Conservation (phyloP, 1,140 invertebrate genomes). For the Eupristina koningsbergeri region DNA sequence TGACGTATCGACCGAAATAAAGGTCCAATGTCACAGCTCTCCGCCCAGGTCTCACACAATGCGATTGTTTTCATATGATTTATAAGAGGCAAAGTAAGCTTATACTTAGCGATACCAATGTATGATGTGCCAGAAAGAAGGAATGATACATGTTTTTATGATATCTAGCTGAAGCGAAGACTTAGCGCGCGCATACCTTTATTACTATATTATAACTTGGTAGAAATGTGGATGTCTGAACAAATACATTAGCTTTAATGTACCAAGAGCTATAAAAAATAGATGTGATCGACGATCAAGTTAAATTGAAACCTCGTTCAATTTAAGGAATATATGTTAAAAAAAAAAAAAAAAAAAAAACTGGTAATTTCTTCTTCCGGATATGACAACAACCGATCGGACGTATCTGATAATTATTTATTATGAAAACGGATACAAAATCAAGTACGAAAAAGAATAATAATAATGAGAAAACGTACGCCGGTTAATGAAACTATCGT, state of each 20-base stretch:
- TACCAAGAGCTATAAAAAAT: slow-evolving; percentile 71
- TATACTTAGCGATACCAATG: slow-evolving; percentile 74
- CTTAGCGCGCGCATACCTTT: slow-evolving; percentile 73
- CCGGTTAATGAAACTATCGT: slow-evolving; percentile 66
- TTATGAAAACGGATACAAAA: slow-evolving; percentile 61
- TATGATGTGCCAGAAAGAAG: slow-evolving; percentile 73
- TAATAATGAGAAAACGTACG: slow-evolving; percentile 60
- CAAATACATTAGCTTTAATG: slow-evolving; percentile 74
- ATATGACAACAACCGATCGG: slow-evolving; percentile 74
- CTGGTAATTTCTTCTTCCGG: slow-evolving; percentile 70
- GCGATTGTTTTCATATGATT: slow-evolving; percentile 66
- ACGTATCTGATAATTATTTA: slow-evolving; percentile 72
- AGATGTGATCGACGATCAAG: slow-evolving; percentile 65
- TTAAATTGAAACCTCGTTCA: slow-evolving; percentile 61
- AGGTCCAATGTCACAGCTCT: slow-evolving; percentile 22
- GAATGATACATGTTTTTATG: slow-evolving; percentile 73
- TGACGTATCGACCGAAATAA: slow-evolving; percentile 33
- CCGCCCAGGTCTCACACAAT: slow-evolving; percentile 43
- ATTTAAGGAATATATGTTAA: slow-evolving; percentile 53
- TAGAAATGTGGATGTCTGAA: slow-evolving; percentile 75
- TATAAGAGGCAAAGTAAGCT: slow-evolving; percentile 66
- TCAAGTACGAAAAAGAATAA: slow-evolving; percentile 48
- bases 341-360: no score
- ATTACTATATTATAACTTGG: slow-evolving; percentile 75
- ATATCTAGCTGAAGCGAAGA: slow-evolving; percentile 74